phyloP scores from a whole-genome alignment of 2,888 invertebrate species.

The Galeruca laticollis region DNA sequence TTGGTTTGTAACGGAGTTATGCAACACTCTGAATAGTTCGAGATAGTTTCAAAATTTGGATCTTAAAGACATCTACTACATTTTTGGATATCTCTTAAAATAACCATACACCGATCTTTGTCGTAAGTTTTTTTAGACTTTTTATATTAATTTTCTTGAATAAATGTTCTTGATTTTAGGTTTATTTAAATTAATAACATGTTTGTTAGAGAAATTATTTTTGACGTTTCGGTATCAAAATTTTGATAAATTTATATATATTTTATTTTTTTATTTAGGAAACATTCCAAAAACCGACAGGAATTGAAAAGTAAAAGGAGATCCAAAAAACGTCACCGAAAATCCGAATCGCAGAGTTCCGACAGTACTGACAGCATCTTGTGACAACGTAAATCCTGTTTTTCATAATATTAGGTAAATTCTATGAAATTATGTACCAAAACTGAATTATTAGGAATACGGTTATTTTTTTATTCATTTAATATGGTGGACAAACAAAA shows the following conservation, averaged over 20 bases:
- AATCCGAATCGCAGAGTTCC: conserved; percentile 53
- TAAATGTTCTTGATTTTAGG: too few relatives aligned
- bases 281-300: conserved; percentile 60
- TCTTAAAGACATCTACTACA: too few relatives aligned
- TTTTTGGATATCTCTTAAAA: too few relatives aligned
- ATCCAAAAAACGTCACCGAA: conserved; percentile 55
- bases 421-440: not conserved
- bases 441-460: conserved; percentile 6
- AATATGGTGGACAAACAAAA: not conserved
- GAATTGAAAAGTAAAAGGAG: conserved; percentile 59
- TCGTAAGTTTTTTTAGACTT: too few relatives aligned
- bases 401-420: conserved; percentile 24
- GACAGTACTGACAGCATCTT: conserved; percentile 50
- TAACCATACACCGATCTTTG: too few relatives aligned
- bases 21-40: too few relatives aligned
- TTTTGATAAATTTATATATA: not conserved
- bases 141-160: too few relatives aligned
- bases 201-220: too few relatives aligned
- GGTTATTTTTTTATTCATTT: not conserved
- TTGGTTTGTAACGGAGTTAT: too few relatives aligned
- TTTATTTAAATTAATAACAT: too few relatives aligned
- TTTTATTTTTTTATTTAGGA: conserved; percentile 53
- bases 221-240: too few relatives aligned
- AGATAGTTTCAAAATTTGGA: too few relatives aligned
- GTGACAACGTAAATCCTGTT: conserved; percentile 40